Evolutionary conservation across 1,140 invertebrate species (phyloP).

Genomic region (Neodiprion fabricii): DNA sequence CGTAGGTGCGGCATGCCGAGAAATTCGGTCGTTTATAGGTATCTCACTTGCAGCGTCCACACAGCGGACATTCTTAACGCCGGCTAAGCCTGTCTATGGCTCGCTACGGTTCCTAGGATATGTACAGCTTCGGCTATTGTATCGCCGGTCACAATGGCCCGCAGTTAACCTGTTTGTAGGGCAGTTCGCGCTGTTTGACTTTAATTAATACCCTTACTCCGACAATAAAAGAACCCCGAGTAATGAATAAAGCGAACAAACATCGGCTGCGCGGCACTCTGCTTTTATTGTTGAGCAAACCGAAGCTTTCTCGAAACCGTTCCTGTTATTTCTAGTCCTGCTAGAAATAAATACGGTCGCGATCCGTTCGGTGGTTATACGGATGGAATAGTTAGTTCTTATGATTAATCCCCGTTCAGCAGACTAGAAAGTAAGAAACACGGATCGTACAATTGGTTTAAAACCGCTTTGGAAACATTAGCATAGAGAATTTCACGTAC

Average conservation of each 20-base stretch:
- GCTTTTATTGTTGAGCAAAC: constrained; percentile 25
- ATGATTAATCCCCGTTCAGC: background rate
- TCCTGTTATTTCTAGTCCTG: background rate
- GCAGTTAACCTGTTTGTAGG: constrained; percentile 46
- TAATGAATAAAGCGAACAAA: constrained; percentile 51
- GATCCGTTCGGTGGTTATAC: background rate
- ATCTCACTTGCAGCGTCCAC: too few species aligned
- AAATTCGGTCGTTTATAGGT: too few species aligned
- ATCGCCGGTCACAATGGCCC: constrained; percentile 28
- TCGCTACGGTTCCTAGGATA: too few species aligned
- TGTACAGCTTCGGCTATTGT: too few species aligned
- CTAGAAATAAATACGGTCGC: background rate
- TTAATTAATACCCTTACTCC: constrained; percentile 50
- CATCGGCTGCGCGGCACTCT: constrained; percentile 23
- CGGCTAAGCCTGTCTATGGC: too few species aligned
- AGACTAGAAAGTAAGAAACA: background rate
- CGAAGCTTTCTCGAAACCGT: background rate
- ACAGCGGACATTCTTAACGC: too few species aligned
- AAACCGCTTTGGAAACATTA: too few species aligned
- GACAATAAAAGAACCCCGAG: constrained; percentile 38
- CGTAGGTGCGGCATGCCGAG: too few species aligned
- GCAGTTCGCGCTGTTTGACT: constrained; percentile 52
- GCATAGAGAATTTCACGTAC: too few species aligned
- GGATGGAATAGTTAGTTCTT: background rate
- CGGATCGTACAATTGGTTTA: too few species aligned